phyloP scores from a whole-genome alignment of 2,113 vertebrate genomes.

The Leiothrix lutea region DNA sequence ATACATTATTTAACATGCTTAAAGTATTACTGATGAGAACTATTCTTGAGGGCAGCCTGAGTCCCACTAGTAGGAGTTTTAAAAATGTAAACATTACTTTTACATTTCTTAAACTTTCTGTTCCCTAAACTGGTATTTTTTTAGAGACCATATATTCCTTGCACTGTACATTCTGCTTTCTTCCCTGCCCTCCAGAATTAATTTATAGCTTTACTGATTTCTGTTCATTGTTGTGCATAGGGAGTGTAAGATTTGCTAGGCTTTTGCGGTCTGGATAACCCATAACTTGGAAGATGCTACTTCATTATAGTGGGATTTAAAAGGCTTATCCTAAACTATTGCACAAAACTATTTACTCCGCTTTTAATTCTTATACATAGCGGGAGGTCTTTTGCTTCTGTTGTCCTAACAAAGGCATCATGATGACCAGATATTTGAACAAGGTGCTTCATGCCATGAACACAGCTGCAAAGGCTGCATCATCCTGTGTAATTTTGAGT shows the following conservation, averaged over 20 bases:
- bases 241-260: not conserved
- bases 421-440: not conserved
- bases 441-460: not conserved
- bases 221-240: not conserved
- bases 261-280: not conserved
- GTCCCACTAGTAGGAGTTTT: not conserved
- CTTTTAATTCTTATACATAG: not conserved
- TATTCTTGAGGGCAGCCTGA: not conserved
- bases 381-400: not conserved
- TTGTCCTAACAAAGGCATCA: not conserved
- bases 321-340: not conserved
- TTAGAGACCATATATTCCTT: accelerated
- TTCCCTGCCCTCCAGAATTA: not conserved
- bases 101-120: not conserved
- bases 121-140: accelerated
- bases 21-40: not conserved
- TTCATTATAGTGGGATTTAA: not conserved
- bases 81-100: not conserved
- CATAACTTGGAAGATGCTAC: not conserved
- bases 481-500: not conserved
- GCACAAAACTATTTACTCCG: not conserved
- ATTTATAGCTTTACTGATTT: not conserved
- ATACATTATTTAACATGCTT: not conserved
- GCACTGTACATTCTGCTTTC: not conserved
- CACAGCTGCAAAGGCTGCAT: not conserved